These are phyloP conservation scores for Dendrolimus pini DNA, from an alignment of 2,888 invertebrate species.

Conservation along the genomic window DNA sequence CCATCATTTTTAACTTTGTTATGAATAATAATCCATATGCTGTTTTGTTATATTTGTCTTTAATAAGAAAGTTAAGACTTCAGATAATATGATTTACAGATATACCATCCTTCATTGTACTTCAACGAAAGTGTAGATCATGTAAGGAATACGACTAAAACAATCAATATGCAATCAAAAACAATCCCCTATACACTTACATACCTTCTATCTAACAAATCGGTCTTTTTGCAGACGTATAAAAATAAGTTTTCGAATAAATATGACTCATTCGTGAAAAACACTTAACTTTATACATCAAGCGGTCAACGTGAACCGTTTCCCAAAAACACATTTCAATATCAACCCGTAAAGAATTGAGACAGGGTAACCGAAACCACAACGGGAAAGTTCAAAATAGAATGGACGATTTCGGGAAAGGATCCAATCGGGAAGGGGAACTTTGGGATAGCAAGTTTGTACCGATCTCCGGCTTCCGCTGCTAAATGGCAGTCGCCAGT, in stretches of 20 bases:
- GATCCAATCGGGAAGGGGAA: constrained; percentile 26
- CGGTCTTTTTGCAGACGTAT: too few relatives aligned
- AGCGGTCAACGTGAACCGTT: constrained; percentile 26
- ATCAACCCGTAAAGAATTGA: constrained; percentile 3
- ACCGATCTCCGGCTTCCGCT: constrained; percentile 35
- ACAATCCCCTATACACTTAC: too few relatives aligned
- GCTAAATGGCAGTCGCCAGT: constrained; percentile 38
- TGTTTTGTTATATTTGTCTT: too few relatives aligned
- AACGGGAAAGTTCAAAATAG: constrained; percentile 20
- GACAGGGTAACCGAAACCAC: constrained; percentile 1
- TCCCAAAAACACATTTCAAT: constrained; percentile 2
- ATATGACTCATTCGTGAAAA: constrained; percentile 5
- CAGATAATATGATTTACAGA: too few relatives aligned
- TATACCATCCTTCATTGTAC: too few relatives aligned
- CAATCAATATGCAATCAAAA: too few relatives aligned
- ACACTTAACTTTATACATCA: constrained; percentile 17
- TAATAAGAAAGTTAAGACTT: too few relatives aligned
- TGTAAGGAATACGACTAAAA: too few relatives aligned
- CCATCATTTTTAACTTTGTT: too few relatives aligned
- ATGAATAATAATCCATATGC: too few relatives aligned
- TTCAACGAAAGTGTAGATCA: too few relatives aligned
- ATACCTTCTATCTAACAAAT: too few relatives aligned
- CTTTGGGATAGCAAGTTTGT: constrained; percentile 33
- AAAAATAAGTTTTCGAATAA: not conserved
- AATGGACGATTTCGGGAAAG: constrained; percentile 30